A percentile compares a stretch with the other conserved stretches of the same genome.
Evolutionary conservation across 2,888 invertebrate genomes (phyloP).

Genomic region (Tridacna crocea): DNA sequence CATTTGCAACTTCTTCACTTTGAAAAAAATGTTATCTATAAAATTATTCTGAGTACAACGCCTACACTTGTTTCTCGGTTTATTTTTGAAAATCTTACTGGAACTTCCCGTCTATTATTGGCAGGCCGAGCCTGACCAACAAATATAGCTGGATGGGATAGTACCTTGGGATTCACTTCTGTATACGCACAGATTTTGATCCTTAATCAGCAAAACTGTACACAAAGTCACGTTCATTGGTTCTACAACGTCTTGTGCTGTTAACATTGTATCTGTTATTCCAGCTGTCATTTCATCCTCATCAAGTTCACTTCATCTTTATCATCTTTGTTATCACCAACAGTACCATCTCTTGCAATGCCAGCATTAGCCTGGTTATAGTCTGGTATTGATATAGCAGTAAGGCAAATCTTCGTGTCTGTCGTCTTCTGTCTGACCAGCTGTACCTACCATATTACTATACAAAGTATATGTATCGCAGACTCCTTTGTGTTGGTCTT

Average conservation of each 20-base stretch:
- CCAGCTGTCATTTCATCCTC: conserved; percentile 13
- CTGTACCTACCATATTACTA: not conserved
- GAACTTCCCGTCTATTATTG: too few species aligned
- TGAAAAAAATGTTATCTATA: too few species aligned
- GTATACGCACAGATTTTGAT: too few species aligned
- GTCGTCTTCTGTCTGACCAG: conserved; percentile 17
- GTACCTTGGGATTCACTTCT: too few species aligned
- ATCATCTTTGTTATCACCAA: conserved; percentile 5
- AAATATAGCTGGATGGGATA: too few species aligned
- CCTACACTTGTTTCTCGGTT: too few species aligned
- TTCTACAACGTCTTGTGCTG: conserved; percentile 45
- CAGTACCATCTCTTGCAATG: conserved; percentile 6
- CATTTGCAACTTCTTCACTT: too few species aligned
- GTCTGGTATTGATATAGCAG: conserved; percentile 5
- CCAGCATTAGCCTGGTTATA: conserved; percentile 11
- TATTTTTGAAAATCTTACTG: too few species aligned
- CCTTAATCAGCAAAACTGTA: conserved; percentile 44
- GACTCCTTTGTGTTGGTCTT: not conserved
- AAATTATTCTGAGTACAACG: too few species aligned
- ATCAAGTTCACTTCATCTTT: conserved; percentile 37
- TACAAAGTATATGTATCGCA: not conserved
- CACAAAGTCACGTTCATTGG: conserved; percentile 27
- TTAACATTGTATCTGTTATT: conserved; percentile 32
- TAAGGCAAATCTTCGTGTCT: conserved; percentile 9
- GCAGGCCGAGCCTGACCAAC: too few species aligned